These are phyloP conservation scores for Mellilla xanthometata DNA, from an alignment of 2,888 invertebrate species.

Conservation along the genomic window DNA sequence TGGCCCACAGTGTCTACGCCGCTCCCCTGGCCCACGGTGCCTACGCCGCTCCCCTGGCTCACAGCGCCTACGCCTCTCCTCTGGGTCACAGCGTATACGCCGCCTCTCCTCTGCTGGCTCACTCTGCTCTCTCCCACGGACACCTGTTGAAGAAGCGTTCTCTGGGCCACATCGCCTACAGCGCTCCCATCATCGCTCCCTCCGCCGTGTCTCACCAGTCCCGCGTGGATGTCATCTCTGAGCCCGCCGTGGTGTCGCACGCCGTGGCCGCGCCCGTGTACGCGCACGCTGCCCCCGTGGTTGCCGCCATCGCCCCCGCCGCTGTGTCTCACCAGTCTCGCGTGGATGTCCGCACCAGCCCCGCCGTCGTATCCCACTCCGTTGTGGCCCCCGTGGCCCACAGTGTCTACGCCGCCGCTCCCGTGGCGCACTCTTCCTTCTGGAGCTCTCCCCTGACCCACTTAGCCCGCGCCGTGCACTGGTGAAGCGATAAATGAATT, in stretches of 20 bases:
- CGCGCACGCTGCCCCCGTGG: slow-evolving; percentile 38
- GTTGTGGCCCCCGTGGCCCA: slow-evolving; percentile 37
- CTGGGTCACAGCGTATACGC: slow-evolving; percentile 35
- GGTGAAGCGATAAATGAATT: slow-evolving; percentile 55
- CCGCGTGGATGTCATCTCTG: slow-evolving; percentile 55
- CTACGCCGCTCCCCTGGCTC: slow-evolving; percentile 32
- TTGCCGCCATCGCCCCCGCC: slow-evolving; percentile 40
- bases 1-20: slow-evolving; percentile 38
- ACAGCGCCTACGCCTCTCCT: slow-evolving; percentile 34
- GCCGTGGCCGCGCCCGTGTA: slow-evolving; percentile 43
- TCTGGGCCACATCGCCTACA: slow-evolving; percentile 48
- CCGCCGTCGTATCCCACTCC: slow-evolving; percentile 46
- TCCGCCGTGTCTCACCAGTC: slow-evolving; percentile 78
- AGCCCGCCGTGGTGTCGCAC: slow-evolving; percentile 52
- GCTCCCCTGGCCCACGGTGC: slow-evolving; percentile 34
- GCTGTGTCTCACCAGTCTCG: slow-evolving; percentile 68
- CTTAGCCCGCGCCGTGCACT: slow-evolving; percentile 46
- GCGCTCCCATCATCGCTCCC: slow-evolving; percentile 53
- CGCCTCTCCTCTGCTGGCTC: slow-evolving; percentile 19
- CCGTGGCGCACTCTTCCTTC: slow-evolving; percentile 54
- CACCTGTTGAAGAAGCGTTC: slow-evolving; percentile 53
- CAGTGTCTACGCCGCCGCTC: slow-evolving; percentile 37
- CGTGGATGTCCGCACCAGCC: slow-evolving; percentile 53
- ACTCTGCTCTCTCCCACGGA: slow-evolving; percentile 35
- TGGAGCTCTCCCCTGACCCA: slow-evolving; percentile 54